Evolutionary conservation across 1,140 invertebrate genomes (phyloP).

Genomic region (Drosophila chauvacae): DNA sequence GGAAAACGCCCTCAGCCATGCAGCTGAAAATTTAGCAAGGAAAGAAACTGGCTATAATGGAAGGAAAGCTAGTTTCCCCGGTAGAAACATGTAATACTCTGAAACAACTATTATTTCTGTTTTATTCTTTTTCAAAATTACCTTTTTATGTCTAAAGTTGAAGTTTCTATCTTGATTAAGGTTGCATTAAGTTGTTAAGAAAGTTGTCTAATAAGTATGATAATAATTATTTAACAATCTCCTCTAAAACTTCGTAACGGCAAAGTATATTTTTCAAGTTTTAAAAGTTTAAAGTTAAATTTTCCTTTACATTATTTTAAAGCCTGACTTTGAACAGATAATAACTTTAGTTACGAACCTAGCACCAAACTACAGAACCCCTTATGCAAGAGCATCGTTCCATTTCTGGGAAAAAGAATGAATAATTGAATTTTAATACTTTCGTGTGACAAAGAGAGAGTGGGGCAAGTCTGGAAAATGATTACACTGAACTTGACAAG

Average conservation of each 20-base stretch:
- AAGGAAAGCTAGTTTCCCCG: background rate
- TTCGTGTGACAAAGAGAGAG: conserved; percentile 12
- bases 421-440: conserved; percentile 36
- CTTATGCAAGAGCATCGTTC: conserved; percentile 3
- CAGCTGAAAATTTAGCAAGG: conserved; percentile 16
- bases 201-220: too few species aligned
- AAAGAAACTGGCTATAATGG: conserved; percentile 1
- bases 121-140: background rate
- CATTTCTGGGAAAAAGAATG: conserved; percentile 9
- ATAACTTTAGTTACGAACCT: background rate
- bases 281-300: background rate
- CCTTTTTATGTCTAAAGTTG: background rate
- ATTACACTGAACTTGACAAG: conserved; percentile 57
- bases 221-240: background rate
- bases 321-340: background rate
- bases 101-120: background rate
- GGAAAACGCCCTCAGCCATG: conserved; percentile 39
- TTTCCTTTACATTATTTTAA: background rate
- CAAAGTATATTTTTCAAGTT: background rate
- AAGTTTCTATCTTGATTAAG: background rate
- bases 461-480: conserved; percentile 42
- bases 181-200: background rate
- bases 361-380: background rate
- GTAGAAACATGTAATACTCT: background rate
- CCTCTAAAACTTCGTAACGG: background rate